These are phyloP conservation scores for Drosophila yakuba DNA, from an alignment of 1,140 invertebrate species.

Conservation along the genomic window DNA sequence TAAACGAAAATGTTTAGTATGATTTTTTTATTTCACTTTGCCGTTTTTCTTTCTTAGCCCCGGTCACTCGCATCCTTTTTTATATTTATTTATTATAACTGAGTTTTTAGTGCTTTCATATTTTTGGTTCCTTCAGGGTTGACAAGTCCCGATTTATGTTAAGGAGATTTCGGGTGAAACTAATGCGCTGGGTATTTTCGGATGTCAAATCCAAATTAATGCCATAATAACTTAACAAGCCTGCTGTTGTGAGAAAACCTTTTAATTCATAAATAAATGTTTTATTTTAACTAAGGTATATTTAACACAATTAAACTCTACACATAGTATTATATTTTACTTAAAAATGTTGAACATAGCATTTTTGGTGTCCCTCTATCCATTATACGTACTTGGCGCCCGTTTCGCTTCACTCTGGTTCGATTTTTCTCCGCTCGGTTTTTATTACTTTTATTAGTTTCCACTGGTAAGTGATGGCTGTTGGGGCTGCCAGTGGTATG, in stretches of 20 bases:
- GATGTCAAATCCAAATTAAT: conserved; percentile 7
- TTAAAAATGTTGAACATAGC: not conserved
- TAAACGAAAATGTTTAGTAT: conserved; percentile 82
- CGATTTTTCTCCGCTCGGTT: conserved; percentile 31
- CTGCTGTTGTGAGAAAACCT: not conserved
- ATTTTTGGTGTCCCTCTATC: too few relatives aligned
- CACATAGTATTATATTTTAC: not conserved
- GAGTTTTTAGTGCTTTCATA: conserved; percentile 21
- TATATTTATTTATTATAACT: conserved; percentile 71
- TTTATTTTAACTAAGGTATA: too few relatives aligned
- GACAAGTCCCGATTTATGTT: conserved; percentile 31
- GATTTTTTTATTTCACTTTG: conserved; percentile 61
- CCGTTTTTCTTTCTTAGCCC: conserved; percentile 16
- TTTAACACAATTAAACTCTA: too few relatives aligned
- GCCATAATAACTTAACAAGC: not conserved
- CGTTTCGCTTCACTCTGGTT: conserved; percentile 32
- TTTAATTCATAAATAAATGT: not conserved
- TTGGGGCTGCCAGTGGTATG: conserved; percentile 22
- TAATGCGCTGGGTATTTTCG: not conserved
- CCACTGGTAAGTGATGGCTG: conserved; percentile 57
- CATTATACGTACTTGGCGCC: conserved; percentile 2
- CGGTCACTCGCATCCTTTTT: conserved; percentile 29
- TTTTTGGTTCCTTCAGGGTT: conserved; percentile 17
- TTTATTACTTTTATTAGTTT: conserved; percentile 72
- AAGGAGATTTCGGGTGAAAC: conserved; percentile 30